phyloP scores from a whole-genome alignment of 2,797 vertebrate genomes.

The Dallia pectoralis region DNA sequence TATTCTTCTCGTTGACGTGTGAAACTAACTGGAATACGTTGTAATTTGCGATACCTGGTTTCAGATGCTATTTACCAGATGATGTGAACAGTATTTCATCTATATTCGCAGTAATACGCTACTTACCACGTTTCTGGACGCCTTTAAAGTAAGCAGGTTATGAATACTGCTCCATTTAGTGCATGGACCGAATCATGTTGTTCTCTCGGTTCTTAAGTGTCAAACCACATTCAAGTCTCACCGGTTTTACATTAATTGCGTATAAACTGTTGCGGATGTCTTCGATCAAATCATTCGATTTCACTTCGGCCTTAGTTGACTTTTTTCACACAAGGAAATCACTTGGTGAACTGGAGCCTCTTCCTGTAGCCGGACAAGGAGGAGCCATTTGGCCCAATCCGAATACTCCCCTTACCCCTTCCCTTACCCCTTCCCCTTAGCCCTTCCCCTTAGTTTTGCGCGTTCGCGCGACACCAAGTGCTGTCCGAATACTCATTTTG shows the following conservation, averaged over 20 bases:
- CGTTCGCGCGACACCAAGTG: no score
- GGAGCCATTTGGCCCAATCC: no score
- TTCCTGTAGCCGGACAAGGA: slow-evolving; percentile 41
- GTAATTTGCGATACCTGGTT: background rate
- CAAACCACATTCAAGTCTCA: slow-evolving; percentile 8
- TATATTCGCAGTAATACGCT: background rate
- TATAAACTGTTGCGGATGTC: slow-evolving; percentile 9
- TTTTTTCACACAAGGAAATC: slow-evolving; percentile 30
- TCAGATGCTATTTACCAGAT: background rate
- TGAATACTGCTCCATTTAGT: slow-evolving; percentile 25
- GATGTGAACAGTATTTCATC: background rate
- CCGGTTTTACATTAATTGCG: slow-evolving; percentile 8
- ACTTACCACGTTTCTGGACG: slow-evolving; percentile 43
- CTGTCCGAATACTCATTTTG: no score
- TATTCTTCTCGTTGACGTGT: background rate
- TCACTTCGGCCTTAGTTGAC: slow-evolving; percentile 36
- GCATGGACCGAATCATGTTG: slow-evolving; percentile 29
- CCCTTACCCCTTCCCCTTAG: no score
- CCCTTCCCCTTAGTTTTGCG: no score
- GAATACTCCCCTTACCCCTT: no score
- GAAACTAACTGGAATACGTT: background rate
- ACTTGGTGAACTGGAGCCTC: slow-evolving; percentile 39
- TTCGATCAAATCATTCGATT: slow-evolving; percentile 18
- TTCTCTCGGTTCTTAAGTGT: slow-evolving; percentile 14
- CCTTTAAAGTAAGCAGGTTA: slow-evolving; percentile 25